Evolutionary conservation across 2,113 vertebrate species (phyloP).

Genomic region (human): GRCh38 chr3:146704501-146705000

Average conservation of each 20-base stretch:
- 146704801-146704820: background rate
- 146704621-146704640: background rate
- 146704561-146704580: conserved; percentile 31
- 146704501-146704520: conserved; percentile 84
- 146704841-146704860: background rate
- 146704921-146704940: no score
- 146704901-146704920: background rate
- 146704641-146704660: background rate
- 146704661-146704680: background rate
- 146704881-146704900: background rate
- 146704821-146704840: background rate
- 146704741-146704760: background rate
- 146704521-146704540: conserved; percentile 80
- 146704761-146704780: background rate
- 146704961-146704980: no score
- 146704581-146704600: background rate
- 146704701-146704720: background rate
- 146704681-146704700: background rate
- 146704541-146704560: conserved; percentile 71
- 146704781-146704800: background rate
- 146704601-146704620: background rate
- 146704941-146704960: no score
- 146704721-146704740: background rate
- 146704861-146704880: background rate
- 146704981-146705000: no score